Evolutionary conservation across 2,797 vertebrate genomes (phyloP).

Genomic region (Okamejei kenojei): DNA sequence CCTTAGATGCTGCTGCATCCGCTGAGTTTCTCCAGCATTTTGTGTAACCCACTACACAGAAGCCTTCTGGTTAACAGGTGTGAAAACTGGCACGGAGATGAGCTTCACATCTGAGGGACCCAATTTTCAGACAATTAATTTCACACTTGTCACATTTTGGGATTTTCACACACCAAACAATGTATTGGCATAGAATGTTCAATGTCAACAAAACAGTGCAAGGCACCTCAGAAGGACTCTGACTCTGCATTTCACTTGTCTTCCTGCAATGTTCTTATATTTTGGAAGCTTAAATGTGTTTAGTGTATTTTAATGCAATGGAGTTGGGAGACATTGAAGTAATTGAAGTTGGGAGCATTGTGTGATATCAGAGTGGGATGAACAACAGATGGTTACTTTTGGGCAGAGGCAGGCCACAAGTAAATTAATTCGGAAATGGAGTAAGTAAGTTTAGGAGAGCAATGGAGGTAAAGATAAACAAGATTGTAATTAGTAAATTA

Average conservation of each 20-base stretch:
- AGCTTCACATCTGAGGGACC: background rate
- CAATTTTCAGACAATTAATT: background rate
- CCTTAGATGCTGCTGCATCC: no score
- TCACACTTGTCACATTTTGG: background rate
- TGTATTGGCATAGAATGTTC: background rate
- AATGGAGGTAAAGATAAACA: background rate
- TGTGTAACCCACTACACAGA: background rate
- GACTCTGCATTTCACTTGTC: background rate
- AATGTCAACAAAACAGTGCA: background rate
- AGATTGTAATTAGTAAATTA: background rate
- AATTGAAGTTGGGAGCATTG: background rate
- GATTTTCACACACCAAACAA: background rate
- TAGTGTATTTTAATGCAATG: background rate
- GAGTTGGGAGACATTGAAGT: background rate
- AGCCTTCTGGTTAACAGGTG: background rate
- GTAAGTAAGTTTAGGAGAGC: background rate
- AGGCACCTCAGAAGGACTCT: background rate
- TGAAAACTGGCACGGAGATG: background rate
- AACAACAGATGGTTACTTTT: background rate
- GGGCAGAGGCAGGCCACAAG: background rate
- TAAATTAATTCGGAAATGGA: background rate
- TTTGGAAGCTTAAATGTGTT: background rate
- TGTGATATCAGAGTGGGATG: background rate
- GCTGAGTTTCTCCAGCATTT: no score
- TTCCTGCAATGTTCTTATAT: background rate